phyloP scores from a whole-genome alignment of 2,113 vertebrate genomes.

The Opisthocomus hoazin region DNA sequence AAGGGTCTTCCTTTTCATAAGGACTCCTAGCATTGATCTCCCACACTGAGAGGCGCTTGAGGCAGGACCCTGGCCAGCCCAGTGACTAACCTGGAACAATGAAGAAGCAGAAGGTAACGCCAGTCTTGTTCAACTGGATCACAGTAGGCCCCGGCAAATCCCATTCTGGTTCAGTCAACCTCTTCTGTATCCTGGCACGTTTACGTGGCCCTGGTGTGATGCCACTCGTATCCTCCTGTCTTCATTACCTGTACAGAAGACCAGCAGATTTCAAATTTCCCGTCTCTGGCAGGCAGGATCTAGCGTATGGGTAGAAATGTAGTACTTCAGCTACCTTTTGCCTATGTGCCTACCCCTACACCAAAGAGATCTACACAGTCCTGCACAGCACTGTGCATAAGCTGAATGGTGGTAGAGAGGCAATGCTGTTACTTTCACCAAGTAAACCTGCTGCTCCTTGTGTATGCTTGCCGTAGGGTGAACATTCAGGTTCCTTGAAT shows the following conservation, averaged over 20 bases:
- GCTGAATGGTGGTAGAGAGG: not conserved
- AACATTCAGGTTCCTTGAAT: not conserved
- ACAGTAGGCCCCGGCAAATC: not conserved
- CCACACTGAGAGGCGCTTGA: fast-evolving
- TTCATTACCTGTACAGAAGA: not conserved
- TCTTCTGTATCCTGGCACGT: not conserved
- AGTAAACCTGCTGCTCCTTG: not conserved
- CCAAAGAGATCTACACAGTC: too few species aligned
- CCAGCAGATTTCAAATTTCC: not conserved
- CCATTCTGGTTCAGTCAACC: not conserved
- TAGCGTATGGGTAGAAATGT: not conserved
- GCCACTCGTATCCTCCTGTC: not conserved
- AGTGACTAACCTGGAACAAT: not conserved
- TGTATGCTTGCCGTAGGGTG: not conserved
- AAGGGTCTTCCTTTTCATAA: not conserved
- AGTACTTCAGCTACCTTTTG: not conserved
- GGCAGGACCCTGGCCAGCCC: not conserved
- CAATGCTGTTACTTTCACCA: not conserved
- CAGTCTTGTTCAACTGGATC: not conserved
- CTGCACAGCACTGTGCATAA: fast-evolving
- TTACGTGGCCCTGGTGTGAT: not conserved
- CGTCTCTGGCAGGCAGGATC: not conserved
- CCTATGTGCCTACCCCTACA: too few species aligned
- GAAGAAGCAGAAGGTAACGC: not conserved
- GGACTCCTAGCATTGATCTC: not conserved